Conservation (phyloP, 2,797 vertebrate genomes). For the Cuniculus paca region DNA sequence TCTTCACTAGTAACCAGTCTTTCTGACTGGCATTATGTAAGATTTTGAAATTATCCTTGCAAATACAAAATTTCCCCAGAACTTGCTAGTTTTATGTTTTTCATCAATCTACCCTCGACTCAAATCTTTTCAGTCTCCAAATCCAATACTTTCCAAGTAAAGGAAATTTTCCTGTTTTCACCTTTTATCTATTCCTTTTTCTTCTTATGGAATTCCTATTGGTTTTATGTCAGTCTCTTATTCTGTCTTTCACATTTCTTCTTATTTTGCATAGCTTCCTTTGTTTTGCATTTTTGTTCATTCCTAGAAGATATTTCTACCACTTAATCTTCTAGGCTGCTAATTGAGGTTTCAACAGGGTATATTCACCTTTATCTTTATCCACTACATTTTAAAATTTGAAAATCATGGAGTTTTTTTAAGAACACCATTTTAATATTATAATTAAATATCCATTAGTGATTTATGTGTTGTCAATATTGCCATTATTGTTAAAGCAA, state of each 20-base stretch:
- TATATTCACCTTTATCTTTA: background rate
- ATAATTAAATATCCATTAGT: background rate
- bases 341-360: background rate
- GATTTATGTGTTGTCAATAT: background rate
- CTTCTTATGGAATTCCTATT: constrained; percentile 7
- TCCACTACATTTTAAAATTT: constrained; percentile 16
- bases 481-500: constrained; percentile 17
- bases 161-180: background rate
- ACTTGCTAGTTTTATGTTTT: background rate
- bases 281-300: background rate
- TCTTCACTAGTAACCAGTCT: constrained; percentile 34
- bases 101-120: background rate
- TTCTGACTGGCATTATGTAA: constrained; percentile 6
- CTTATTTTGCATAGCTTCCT: background rate
- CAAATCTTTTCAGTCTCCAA: constrained; percentile 23
- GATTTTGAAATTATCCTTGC: constrained; percentile 51
- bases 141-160: background rate
- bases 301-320: constrained; percentile 5
- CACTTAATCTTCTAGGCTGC: background rate
- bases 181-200: background rate
- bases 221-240: background rate
- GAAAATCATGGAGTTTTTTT: background rate
- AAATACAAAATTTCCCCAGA: constrained; percentile 51
- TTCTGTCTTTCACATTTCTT: constrained; percentile 41
- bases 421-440: constrained; percentile 2